phyloP scores from a whole-genome alignment of 2,888 invertebrate genomes.

The Lottia gigantea region DNA sequence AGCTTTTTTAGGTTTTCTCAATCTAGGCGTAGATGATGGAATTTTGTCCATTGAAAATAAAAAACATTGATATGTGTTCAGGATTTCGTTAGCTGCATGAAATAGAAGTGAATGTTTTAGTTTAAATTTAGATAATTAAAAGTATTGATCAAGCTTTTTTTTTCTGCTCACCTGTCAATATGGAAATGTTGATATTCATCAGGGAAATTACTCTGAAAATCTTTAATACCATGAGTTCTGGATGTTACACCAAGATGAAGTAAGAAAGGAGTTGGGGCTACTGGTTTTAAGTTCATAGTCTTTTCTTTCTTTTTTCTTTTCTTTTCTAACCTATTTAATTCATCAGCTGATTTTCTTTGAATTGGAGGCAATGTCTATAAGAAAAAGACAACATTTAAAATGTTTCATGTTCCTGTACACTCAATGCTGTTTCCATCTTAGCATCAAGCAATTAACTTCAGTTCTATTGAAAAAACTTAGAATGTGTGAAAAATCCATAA shows the following conservation, averaged over 20 bases:
- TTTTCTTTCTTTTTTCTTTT: conserved; percentile 40
- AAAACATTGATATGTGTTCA: too few relatives aligned
- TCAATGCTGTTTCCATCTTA: neutral
- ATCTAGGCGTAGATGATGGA: too few relatives aligned
- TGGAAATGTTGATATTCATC: conserved; percentile 60
- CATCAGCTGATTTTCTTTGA: conserved; percentile 54
- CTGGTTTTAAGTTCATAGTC: conserved; percentile 59
- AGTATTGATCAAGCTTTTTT: too few relatives aligned
- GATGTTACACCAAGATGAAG: conserved; percentile 67
- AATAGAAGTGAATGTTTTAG: too few relatives aligned
- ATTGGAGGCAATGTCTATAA: conserved; percentile 65
- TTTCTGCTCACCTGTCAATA: conserved; percentile 58
- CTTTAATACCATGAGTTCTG: conserved; percentile 61
- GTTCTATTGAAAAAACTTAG: too few relatives aligned
- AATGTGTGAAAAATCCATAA: too few relatives aligned
- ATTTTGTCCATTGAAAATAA: too few relatives aligned
- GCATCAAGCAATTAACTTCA: neutral
- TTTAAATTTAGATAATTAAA: too few relatives aligned
- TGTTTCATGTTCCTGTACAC: too few relatives aligned
- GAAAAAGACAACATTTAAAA: neutral
- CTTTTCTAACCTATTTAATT: conserved; percentile 38
- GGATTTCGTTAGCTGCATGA: too few relatives aligned
- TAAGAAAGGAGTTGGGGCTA: conserved; percentile 61
- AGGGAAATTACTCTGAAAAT: conserved; percentile 64
- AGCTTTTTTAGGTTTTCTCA: too few relatives aligned